Percentiles rank a stretch among this genome's conserved stretches.
These are phyloP conservation scores for Tachysurus fulvidraco DNA, from an alignment of 2,113 vertebrate genomes.

Conservation along the genomic window DNA sequence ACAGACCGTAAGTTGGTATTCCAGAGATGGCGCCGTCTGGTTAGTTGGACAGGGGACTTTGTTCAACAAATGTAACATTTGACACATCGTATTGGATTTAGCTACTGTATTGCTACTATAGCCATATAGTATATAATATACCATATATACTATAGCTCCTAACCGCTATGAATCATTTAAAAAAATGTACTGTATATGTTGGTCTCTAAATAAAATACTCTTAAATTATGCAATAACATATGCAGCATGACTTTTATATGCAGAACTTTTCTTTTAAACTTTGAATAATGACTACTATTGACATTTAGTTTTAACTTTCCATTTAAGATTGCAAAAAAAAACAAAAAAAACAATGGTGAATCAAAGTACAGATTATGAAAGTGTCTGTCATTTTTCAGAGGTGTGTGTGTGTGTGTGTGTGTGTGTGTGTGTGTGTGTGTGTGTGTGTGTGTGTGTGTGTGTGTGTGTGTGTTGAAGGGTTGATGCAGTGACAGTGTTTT, in stretches of 20 bases:
- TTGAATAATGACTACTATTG: neutral
- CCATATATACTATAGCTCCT: neutral
- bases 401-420: neutral
- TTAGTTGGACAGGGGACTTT: too few species aligned
- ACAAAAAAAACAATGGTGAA: neutral
- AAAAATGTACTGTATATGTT: neutral
- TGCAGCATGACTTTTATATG: neutral
- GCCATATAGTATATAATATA: too few species aligned
- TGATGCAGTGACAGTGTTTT: conserved; percentile 5
- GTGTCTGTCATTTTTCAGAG: neutral
- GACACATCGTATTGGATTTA: too few species aligned
- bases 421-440: too few species aligned
- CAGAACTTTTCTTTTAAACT: neutral
- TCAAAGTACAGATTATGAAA: neutral
- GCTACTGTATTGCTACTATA: too few species aligned
- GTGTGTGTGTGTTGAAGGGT: too few species aligned
- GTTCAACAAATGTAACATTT: neutral
- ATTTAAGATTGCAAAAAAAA: neutral
- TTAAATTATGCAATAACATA: neutral
- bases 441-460: neutral
- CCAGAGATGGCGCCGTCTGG: too few species aligned
- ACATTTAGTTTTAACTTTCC: neutral
- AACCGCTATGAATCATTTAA: neutral
- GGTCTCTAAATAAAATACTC: neutral
- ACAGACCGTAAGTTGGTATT: too few species aligned